A percentile compares a stretch with the other conserved stretches of the same genome.
These are phyloP conservation scores for Leucoma salicis DNA, from an alignment of 2,888 invertebrate genomes.

Conservation along the genomic window DNA sequence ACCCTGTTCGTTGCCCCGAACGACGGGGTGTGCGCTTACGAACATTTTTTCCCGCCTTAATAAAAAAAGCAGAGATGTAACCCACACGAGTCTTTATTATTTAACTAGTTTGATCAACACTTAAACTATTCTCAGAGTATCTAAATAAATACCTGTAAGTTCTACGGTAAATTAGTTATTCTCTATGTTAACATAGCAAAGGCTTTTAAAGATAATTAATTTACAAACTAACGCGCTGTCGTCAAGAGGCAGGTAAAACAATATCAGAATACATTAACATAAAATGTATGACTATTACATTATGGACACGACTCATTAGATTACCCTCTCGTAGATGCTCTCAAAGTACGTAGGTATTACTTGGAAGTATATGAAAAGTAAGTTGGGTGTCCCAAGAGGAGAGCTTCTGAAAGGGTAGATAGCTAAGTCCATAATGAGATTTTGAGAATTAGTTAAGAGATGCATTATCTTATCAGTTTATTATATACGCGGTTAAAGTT, in stretches of 20 bases:
- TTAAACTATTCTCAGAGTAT: too few relatives aligned
- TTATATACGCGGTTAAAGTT: too few relatives aligned
- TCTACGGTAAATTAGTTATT: too few relatives aligned
- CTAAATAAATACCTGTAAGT: too few relatives aligned
- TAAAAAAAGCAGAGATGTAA: too few relatives aligned
- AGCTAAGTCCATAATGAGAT: slow-evolving; percentile 6
- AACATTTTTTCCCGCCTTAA: too few relatives aligned
- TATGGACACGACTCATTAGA: slow-evolving; percentile 24
- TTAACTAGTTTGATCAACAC: too few relatives aligned
- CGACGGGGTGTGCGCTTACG: too few relatives aligned
- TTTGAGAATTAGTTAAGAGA: background rate
- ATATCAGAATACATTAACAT: slow-evolving; percentile 20
- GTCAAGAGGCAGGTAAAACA: background rate
- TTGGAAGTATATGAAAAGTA: background rate
- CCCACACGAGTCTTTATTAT: too few relatives aligned
- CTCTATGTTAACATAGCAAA: slow-evolving; percentile 7
- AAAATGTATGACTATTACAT: slow-evolving; percentile 18
- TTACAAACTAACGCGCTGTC: background rate
- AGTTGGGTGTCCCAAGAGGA: background rate
- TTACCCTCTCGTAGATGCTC: slow-evolving; percentile 21
- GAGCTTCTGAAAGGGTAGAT: slow-evolving; percentile 1
- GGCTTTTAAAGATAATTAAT: background rate
- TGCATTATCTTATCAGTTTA: too few relatives aligned
- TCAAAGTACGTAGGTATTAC: slow-evolving; percentile 7
- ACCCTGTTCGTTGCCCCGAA: too few relatives aligned